phyloP scores from a whole-genome alignment of 1,140 invertebrate species.

The Bursaphelenchus mucronatus region DNA sequence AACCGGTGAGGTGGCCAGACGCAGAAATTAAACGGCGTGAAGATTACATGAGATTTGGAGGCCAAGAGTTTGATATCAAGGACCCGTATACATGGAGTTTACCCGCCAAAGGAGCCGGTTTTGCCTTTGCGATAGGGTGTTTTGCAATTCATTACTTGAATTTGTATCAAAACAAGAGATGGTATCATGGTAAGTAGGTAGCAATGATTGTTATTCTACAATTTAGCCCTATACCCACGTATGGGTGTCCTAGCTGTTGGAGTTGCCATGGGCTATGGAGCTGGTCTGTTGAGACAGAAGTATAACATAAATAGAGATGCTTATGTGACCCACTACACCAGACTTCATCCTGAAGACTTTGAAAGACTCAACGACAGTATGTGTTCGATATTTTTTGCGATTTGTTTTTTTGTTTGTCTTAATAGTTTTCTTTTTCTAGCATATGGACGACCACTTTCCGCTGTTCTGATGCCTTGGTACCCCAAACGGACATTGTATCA shows the following conservation, averaged over 20 bases:
- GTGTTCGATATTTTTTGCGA: slow-evolving; percentile 22
- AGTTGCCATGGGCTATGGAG: slow-evolving; percentile 33
- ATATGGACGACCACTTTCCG: slow-evolving; percentile 47
- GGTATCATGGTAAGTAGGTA: slow-evolving; percentile 47
- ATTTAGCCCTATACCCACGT: slow-evolving; percentile 43
- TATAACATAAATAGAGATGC: slow-evolving; percentile 51
- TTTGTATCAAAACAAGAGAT: slow-evolving; percentile 50
- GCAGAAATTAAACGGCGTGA: slow-evolving; percentile 48
- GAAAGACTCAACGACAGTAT: slow-evolving; percentile 48
- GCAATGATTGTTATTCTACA: slow-evolving; percentile 1
- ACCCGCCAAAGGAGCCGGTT: slow-evolving; percentile 39
- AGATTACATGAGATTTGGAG: slow-evolving; percentile 31
- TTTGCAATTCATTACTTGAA: slow-evolving; percentile 33
- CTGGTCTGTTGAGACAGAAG: slow-evolving; percentile 47
- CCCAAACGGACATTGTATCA: slow-evolving; percentile 26
- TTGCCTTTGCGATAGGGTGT: slow-evolving; percentile 27
- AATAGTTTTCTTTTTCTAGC: slow-evolving; percentile 38
- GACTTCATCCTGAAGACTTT: slow-evolving; percentile 56
- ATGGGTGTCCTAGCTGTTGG: slow-evolving; percentile 23
- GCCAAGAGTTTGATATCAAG: slow-evolving; percentile 22
- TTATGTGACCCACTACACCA: slow-evolving; percentile 52
- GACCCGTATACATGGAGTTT: slow-evolving; percentile 58
- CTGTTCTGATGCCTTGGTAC: slow-evolving; percentile 54
- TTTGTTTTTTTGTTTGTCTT: slow-evolving; percentile 9
- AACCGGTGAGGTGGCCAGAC: slow-evolving; percentile 38